phyloP scores from a whole-genome alignment of 2,113 vertebrate species.

The Microcebus tavaratra region DNA sequence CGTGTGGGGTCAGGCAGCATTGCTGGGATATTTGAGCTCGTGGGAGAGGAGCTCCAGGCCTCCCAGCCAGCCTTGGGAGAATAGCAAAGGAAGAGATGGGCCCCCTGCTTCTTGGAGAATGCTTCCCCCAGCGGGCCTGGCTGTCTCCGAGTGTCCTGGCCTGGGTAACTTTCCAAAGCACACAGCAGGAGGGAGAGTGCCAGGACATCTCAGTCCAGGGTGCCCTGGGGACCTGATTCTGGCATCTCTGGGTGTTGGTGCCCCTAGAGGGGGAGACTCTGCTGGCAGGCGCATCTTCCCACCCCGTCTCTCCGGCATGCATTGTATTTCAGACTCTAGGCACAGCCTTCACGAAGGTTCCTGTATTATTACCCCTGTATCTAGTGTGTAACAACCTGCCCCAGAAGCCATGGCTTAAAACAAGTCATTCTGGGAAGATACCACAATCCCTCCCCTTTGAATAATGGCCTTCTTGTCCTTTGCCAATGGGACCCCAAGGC shows the following conservation, averaged over 20 bases:
- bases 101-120: neutral
- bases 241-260: neutral
- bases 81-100: neutral
- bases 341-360: neutral
- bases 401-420: neutral
- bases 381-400: neutral
- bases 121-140: rapidly evolving
- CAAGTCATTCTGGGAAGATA: neutral
- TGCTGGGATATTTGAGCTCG: neutral
- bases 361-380: too few species aligned
- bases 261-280: neutral
- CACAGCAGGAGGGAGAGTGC: neutral
- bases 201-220: neutral
- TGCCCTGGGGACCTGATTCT: neutral
- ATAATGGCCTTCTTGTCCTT: neutral
- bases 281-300: neutral
- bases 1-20: neutral
- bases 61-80: neutral
- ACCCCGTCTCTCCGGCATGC: neutral
- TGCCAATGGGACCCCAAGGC: neutral
- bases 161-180: neutral
- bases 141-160: neutral
- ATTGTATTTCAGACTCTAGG: neutral
- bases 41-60: neutral
- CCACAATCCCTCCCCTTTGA: neutral